phyloP scores from a whole-genome alignment of 2,797 vertebrate genomes.

The Rhinichthys osculus region DNA sequence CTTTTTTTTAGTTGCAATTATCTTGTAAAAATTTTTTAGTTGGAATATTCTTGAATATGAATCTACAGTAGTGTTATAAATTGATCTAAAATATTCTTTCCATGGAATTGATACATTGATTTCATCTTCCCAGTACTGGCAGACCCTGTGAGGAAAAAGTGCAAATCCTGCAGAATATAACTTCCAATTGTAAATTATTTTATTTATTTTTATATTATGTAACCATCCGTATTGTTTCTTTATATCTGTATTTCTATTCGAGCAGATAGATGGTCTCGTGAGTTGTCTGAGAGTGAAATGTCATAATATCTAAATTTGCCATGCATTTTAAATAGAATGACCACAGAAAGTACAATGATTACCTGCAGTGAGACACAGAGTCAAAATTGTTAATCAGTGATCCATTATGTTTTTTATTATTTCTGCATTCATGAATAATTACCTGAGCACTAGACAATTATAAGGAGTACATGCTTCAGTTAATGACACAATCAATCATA shows the following conservation, averaged over 20 bases:
- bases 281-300: not conserved
- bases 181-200: too few relatives aligned
- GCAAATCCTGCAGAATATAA: too few relatives aligned
- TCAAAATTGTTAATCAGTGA: constrained; percentile 22
- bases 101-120: too few relatives aligned
- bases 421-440: constrained; percentile 17
- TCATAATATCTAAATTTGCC: not conserved
- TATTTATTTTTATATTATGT: too few relatives aligned
- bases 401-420: constrained; percentile 34
- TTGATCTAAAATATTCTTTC: too few relatives aligned
- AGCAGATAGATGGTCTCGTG: not conserved
- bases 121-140: too few relatives aligned
- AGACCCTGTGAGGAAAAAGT: too few relatives aligned
- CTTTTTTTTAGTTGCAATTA: too few relatives aligned
- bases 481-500: constrained; percentile 44
- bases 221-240: not conserved
- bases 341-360: constrained; percentile 1
- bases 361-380: not conserved
- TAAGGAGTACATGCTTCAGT: constrained; percentile 30
- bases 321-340: constrained; percentile 15
- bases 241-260: not conserved
- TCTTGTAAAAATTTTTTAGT: too few relatives aligned
- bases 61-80: too few relatives aligned
- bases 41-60: too few relatives aligned
- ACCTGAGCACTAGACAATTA: constrained; percentile 35